Percentiles rank a stretch among this genome's conserved stretches.
phyloP scores from a whole-genome alignment of 2,797 vertebrate species.

The Valencia hispanica region DNA sequence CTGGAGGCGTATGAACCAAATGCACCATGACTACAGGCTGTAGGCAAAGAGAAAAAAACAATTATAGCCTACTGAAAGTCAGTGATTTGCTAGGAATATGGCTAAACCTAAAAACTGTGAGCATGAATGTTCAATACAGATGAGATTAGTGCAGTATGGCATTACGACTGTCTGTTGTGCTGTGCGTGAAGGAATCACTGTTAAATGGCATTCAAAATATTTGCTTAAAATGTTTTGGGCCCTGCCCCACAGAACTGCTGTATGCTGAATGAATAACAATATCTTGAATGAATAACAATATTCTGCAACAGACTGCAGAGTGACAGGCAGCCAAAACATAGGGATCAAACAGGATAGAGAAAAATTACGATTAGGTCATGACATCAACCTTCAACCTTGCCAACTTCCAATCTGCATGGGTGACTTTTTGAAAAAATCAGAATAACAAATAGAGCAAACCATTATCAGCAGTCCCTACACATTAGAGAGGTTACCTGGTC shows the following conservation, averaged over 20 bases:
- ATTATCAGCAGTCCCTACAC: background rate
- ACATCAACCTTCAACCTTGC: background rate
- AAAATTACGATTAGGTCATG: background rate
- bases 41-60: constrained; percentile 19
- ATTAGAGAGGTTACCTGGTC: background rate
- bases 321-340: constrained; percentile 28
- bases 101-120: constrained; percentile 10
- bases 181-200: background rate
- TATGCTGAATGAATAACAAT: background rate
- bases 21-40: constrained; percentile 28
- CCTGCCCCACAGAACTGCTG: background rate
- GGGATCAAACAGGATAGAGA: background rate
- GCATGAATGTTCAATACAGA: background rate
- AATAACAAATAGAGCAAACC: background rate
- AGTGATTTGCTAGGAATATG: background rate
- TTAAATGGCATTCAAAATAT: background rate
- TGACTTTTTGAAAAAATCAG: background rate
- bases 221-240: background rate
- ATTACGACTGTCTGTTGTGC: background rate
- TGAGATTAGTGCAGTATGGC: background rate
- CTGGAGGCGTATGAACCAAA: constrained; percentile 26
- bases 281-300: constrained; percentile 5
- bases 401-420: background rate
- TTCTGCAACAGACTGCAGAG: constrained; percentile 38
- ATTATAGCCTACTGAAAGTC: constrained; percentile 25